Base-by-base conservation (phyloP, 2,888 invertebrate species). In the Smittia aterrima region DNA sequence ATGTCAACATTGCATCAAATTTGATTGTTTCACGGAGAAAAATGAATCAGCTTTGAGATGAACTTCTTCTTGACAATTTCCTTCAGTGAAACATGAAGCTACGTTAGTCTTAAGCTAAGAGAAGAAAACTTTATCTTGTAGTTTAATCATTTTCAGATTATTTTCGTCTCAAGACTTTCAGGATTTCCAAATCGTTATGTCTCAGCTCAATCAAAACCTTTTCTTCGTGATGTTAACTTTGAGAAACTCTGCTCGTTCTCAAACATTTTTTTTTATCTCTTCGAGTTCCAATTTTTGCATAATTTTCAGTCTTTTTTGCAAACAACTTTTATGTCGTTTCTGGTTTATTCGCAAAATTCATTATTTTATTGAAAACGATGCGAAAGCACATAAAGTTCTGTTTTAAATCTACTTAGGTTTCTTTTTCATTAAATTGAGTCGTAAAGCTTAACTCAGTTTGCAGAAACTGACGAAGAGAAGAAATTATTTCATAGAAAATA, bases 131-230 rank as follows among this genome's bases (percentile, higher is more conserved):
- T 47, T 16, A 6, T 47, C 22, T 58, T 58, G 58, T 18, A 18
- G 7, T 58, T 58, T 58, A 58, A 58, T 58, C 58, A 58, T 58
- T 58, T 58, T 58, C 58, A 22, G 58, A 58, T 58, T 58, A 58
- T 20, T 18, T 22, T 58, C 58, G 3, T 22, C 58, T 58, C 58
- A 58, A 22, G 22, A 7, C 22, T 47, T 47, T 16, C n/a, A 32
- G 3, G 4, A 9, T 32, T 9, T 13, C 3, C 47, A 47, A 6
- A 11, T 47, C 47, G 11, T 2, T 47, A 3, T 6, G 2, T 47
- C 47, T 47, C 16, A 3, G 11, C 16, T 47, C 47, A 47, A 16
- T 47, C n/a, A n/a, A n/a, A n/a, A n/a, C n/a, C n/a, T n/a, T n/a
- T n/a, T n/a, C n/a, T n/a, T n/a, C n/a, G n/a, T n/a, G n/a, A n/a